Percentiles rank a stretch among this genome's conserved stretches.
These are phyloP conservation scores for Harpegnathos saltator DNA, from an alignment of 1,140 invertebrate genomes.

Conservation along the genomic window DNA sequence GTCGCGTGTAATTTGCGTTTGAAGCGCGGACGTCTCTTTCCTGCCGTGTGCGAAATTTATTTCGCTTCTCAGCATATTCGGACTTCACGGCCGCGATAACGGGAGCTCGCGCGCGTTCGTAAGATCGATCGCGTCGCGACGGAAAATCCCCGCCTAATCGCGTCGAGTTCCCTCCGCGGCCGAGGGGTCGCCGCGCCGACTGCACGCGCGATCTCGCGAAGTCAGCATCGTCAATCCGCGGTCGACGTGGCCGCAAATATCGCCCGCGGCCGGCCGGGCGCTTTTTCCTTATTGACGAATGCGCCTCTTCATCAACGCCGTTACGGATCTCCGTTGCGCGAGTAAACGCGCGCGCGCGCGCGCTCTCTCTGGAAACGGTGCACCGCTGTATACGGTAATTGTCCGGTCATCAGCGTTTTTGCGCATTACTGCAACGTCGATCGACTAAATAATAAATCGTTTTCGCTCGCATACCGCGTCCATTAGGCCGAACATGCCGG, in stretches of 20 bases:
- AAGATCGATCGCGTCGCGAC: too few species aligned
- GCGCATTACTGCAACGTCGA: not conserved
- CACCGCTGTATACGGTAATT: not conserved
- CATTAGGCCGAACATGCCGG: not conserved
- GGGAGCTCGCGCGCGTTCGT: too few species aligned
- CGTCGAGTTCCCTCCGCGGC: too few species aligned
- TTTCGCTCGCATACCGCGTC: not conserved
- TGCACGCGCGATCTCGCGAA: too few species aligned
- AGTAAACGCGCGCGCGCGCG: too few species aligned
- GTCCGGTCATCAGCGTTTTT: constrained; percentile 1
- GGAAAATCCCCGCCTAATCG: too few species aligned
- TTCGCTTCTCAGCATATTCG: not conserved
- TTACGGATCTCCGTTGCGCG: not conserved
- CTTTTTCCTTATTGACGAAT: not conserved
- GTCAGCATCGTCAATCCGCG: too few species aligned
- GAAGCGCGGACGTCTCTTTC: not conserved
- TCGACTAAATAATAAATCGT: constrained; percentile 22
- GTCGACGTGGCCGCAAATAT: too few species aligned
- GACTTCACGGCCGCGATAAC: not conserved
- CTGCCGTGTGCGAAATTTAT: not conserved
- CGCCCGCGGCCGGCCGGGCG: too few species aligned
- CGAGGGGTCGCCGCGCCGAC: too few species aligned
- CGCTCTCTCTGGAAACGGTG: too few species aligned
- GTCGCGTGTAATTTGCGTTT: not conserved
- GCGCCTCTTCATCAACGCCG: not conserved